These are phyloP conservation scores for Bucorvus abyssinicus DNA, from an alignment of 2,797 vertebrate species.

Conservation along the genomic window DNA sequence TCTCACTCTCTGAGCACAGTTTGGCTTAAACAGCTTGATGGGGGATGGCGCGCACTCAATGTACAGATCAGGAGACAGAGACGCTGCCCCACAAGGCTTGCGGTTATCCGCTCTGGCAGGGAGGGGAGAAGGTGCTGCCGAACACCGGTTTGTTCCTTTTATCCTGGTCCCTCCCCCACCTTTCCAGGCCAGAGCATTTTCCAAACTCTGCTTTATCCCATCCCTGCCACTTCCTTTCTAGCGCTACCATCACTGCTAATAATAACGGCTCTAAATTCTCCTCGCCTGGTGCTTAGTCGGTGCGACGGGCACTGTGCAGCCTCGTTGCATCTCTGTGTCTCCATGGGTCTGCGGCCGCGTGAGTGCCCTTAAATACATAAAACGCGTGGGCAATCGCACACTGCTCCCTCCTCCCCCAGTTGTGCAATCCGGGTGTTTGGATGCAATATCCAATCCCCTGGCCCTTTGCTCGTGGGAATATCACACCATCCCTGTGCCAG, in stretches of 20 bases:
- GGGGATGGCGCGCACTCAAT: fast-evolving
- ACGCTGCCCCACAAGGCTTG: fast-evolving
- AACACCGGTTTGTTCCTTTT: background rate
- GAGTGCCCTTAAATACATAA: background rate
- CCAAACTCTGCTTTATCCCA: background rate
- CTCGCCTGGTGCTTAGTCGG: background rate
- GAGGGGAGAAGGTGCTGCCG: background rate
- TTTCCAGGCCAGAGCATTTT: background rate
- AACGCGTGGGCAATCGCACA: background rate
- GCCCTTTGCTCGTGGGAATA: background rate
- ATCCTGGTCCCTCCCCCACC: background rate
- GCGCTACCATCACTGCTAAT: background rate
- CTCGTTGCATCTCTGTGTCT: background rate
- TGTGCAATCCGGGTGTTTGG: background rate
- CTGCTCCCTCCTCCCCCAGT: background rate
- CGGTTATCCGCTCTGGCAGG: fast-evolving
- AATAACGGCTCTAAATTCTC: background rate
- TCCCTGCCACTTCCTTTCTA: background rate
- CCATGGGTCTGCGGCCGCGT: fast-evolving
- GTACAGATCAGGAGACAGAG: background rate
- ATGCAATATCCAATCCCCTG: background rate
- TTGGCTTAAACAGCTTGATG: background rate
- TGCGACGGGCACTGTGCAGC: background rate
- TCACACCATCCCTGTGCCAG: background rate
- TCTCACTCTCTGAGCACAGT: fast-evolving